Conservation (phyloP, 2,113 vertebrate genomes). For the Hydrochoerus hydrochaeris region DNA sequence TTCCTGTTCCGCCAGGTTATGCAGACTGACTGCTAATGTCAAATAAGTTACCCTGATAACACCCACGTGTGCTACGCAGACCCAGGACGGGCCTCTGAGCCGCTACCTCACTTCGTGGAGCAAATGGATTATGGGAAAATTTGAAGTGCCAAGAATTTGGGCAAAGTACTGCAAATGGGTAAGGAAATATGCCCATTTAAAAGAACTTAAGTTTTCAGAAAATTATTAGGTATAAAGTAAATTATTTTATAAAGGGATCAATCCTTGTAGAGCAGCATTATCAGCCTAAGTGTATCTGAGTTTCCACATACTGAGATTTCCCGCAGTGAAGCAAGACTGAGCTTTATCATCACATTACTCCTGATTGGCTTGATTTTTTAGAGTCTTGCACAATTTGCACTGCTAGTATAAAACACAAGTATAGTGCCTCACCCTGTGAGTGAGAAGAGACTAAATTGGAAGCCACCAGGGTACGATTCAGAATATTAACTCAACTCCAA, state of each 20-base stretch:
- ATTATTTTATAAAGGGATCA: constrained; percentile 37
- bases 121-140: constrained; percentile 2
- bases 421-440: constrained; percentile 56
- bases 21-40: neutral
- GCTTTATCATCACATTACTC: constrained; percentile 49
- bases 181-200: constrained; percentile 8
- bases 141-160: constrained; percentile 19
- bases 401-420: constrained; percentile 57
- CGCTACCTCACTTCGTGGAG: neutral
- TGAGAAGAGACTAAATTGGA: constrained; percentile 65
- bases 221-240: constrained; percentile 43
- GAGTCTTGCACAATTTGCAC: constrained; percentile 55
- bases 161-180: neutral
- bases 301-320: constrained; percentile 46
- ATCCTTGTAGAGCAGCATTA: neutral
- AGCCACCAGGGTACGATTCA: constrained; percentile 52
- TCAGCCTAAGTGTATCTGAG: neutral
- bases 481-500: constrained; percentile 64
- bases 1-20: neutral
- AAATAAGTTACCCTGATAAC: neutral
- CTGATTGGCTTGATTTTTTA: constrained; percentile 62
- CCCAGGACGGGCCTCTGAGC: neutral
- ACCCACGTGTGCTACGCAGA: constrained; percentile 13
- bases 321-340: neutral
- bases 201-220: neutral